Percentiles rank a stretch among this genome's conserved stretches.
Conservation (phyloP, 92 coral and sea anemone genomes). For the Hydrozoanthus gracilis region DNA sequence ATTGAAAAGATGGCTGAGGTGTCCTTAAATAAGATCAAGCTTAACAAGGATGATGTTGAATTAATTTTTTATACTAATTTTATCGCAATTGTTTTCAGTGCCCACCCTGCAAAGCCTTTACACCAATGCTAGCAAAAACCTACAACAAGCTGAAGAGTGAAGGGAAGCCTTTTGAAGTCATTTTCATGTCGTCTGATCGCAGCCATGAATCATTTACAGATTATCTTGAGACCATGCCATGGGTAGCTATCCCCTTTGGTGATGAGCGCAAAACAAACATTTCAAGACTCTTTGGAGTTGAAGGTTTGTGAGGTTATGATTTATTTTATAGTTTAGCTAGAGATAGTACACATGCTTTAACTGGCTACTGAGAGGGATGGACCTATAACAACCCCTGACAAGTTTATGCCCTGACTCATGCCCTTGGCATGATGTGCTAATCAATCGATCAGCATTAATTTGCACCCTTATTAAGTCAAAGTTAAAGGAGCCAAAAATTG, state of each 20-base stretch:
- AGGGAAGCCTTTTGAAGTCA: slow-evolving; percentile 79
- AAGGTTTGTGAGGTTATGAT: slow-evolving; percentile 60
- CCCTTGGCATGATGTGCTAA: too few relatives aligned
- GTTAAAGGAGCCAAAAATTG: too few relatives aligned
- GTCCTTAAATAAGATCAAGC: too few relatives aligned
- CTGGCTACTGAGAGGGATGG: too few relatives aligned
- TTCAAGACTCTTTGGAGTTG: slow-evolving; percentile 78
- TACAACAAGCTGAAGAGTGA: slow-evolving; percentile 64
- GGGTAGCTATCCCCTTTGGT: slow-evolving; percentile 81
- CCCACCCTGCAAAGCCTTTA: slow-evolving; percentile 94
- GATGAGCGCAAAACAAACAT: slow-evolving; percentile 53
- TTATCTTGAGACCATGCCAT: slow-evolving; percentile 89
- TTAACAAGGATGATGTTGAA: too few relatives aligned
- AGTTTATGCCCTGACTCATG: too few relatives aligned
- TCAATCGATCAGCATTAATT: too few relatives aligned
- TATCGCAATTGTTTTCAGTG: slow-evolving; percentile 66
- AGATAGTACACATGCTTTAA: too few relatives aligned
- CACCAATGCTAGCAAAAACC: slow-evolving; percentile 73
- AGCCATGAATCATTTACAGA: slow-evolving; percentile 69
- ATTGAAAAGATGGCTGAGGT: too few relatives aligned
- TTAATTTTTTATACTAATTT: neutral
- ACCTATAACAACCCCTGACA: too few relatives aligned
- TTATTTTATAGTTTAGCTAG: too few relatives aligned
- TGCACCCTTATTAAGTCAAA: too few relatives aligned
- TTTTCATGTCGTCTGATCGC: slow-evolving; percentile 90